Percentiles rank a stretch among this genome's conserved stretches.
These are phyloP conservation scores for Lycophotia porphyrea DNA, from an alignment of 2,888 invertebrate species.

Conservation along the genomic window DNA sequence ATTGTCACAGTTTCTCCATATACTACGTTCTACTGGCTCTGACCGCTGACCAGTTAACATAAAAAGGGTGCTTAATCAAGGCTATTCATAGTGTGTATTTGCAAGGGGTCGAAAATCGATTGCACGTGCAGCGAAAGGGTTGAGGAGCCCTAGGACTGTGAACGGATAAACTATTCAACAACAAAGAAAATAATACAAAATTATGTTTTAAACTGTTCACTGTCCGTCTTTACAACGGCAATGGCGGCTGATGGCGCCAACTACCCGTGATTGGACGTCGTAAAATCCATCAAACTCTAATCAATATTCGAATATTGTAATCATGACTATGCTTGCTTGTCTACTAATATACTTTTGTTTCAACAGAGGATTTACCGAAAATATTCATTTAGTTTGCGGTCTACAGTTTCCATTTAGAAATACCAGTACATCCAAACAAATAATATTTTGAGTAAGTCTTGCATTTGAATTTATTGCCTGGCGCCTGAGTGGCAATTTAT, in stretches of 20 bases:
- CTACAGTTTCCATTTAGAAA: constrained; percentile 21
- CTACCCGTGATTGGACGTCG: constrained; percentile 42
- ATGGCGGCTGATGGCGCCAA: constrained; percentile 40
- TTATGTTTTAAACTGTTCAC: constrained; percentile 6
- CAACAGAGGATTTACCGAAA: constrained; percentile 30
- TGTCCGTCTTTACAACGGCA: not conserved
- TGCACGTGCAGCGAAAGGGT: constrained; percentile 57
- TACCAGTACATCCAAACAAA: constrained; percentile 25
- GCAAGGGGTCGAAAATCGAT: constrained; percentile 72
- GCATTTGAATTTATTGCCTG: constrained; percentile 52
- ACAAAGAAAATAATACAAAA: constrained; percentile 18
- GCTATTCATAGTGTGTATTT: constrained; percentile 55
- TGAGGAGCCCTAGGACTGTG: constrained; percentile 39
- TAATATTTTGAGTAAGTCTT: constrained; percentile 30
- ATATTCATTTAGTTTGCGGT: not conserved
- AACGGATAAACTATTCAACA: constrained; percentile 36
- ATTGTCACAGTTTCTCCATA: constrained; percentile 60
- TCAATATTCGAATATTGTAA: constrained; percentile 39
- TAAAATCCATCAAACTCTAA: constrained; percentile 42
- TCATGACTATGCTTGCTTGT: constrained; percentile 3
- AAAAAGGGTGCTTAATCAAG: constrained; percentile 58
- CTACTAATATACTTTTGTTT: constrained; percentile 17
- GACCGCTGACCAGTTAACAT: constrained; percentile 21
- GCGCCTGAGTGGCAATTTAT: constrained; percentile 55
- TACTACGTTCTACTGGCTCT: constrained; percentile 36